Base-by-base conservation (phyloP, 2,113 vertebrate genomes). In the Atrichornis clamosus region DNA sequence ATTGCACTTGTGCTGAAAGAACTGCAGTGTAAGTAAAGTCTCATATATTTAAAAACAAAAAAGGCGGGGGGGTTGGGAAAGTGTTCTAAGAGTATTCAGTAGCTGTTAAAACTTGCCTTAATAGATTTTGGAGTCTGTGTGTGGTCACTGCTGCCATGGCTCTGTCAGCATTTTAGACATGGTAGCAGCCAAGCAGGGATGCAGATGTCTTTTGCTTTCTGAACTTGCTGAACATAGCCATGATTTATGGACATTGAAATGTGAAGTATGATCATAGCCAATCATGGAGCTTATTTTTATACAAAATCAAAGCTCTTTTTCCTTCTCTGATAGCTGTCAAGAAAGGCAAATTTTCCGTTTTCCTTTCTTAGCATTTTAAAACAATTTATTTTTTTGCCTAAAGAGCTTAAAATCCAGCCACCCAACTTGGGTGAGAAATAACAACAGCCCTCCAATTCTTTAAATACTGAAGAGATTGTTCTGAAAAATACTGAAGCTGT, bases 41-140 rank as follows among this genome's bases (percentile, higher is more conserved):
- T 33, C 1, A 5, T 70, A 35, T 74, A 64, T 76, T 95, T 91
- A 11, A 76, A 79, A 82, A 67, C 41, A 15, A 35, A 28, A 70
- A 70, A 35, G 8, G 15, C 14, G 12, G 7, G 17, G 62, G 12
- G 7, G 17, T 55, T 76, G 58, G 15, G 23, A 26, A 47, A 33
- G 24, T 41, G 20, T 70, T 93, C 28, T 41, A 63, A 74, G 79
- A 65, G 50, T 47, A 70, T 82, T 90, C 63, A 46, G 27, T 85
- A 68, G 76, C 64, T 94, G 73, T 89, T 95, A 52, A 70, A 87
- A 92, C 80, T 92, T 88, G 88, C 47, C 76, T 74, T 72, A 67
- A 42, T 90, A 74, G 79, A 84, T 90, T 74, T 33, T 84, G 35
- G 22, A 92, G 72, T 74, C 83, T 93, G 90, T 94, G 95, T 96